Conservation (phyloP, 2,113 vertebrate species). For the Melanerpes formicivorus region DNA sequence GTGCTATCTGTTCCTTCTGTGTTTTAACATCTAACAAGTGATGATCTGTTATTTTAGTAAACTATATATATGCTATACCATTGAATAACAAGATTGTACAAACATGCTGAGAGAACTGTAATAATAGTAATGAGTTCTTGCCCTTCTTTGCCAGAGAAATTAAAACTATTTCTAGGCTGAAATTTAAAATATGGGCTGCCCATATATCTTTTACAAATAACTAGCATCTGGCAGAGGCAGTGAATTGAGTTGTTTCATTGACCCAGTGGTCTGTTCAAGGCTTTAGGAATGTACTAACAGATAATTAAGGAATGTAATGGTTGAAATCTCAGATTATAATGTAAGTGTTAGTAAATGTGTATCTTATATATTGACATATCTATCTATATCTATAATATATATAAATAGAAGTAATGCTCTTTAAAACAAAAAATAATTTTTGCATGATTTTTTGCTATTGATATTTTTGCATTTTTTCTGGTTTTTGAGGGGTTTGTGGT, state of each 20-base stretch:
- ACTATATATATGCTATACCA: neutral
- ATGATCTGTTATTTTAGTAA: constrained; percentile 16
- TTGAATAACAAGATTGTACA: constrained; percentile 13
- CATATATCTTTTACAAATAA: neutral
- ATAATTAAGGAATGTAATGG: neutral
- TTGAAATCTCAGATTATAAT: neutral
- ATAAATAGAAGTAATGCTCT: neutral
- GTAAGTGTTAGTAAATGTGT: neutral
- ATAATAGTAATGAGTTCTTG: neutral
- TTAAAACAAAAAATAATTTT: neutral
- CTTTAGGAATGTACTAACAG: neutral
- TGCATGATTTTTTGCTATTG: neutral
- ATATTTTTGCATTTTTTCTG: neutral
- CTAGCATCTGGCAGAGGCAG: neutral
- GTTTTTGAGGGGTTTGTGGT: neutral
- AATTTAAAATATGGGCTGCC: neutral
- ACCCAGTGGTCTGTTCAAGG: neutral
- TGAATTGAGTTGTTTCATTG: neutral
- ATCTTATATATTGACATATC: no score
- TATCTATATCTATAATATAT: no score
- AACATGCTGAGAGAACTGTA: neutral
- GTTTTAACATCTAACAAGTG: constrained; percentile 37
- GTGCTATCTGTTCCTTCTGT: constrained; percentile 32
- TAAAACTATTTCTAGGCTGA: neutral
- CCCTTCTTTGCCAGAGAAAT: neutral